These are phyloP conservation scores for Drosophila picticornis DNA, from an alignment of 2,888 invertebrate species.

Conservation along the genomic window DNA sequence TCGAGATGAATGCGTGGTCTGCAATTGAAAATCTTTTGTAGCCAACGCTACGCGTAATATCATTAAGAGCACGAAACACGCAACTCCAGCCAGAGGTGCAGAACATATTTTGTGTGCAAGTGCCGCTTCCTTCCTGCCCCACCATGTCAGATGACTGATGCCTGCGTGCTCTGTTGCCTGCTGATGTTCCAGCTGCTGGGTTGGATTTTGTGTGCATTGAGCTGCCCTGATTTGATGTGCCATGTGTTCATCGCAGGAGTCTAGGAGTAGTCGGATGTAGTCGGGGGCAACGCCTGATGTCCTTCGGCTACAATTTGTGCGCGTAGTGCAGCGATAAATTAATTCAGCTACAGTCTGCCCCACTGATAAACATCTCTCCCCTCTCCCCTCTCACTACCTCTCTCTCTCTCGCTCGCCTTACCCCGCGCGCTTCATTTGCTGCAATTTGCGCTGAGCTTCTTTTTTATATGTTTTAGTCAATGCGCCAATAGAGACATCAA, in stretches of 20 bases:
- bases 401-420: neutral
- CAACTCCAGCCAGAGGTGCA: constrained; percentile 71
- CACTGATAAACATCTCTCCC: constrained; percentile 62
- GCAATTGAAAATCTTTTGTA: constrained; percentile 67
- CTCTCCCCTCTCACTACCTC: neutral
- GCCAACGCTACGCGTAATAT: constrained; percentile 48
- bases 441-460: constrained; percentile 65
- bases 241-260: constrained; percentile 27
- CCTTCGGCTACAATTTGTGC: constrained; percentile 84
- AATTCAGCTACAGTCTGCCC: constrained; percentile 48
- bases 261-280: constrained; percentile 10
- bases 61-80: constrained; percentile 51
- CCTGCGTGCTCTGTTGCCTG: constrained; percentile 29
- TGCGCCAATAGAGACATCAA: constrained; percentile 78
- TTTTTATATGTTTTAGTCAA: constrained; percentile 53
- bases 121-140: constrained; percentile 59
- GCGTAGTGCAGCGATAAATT: constrained; percentile 84
- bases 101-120: constrained; percentile 70
- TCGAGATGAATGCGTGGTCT: constrained; percentile 27
- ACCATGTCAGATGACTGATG: constrained; percentile 45
- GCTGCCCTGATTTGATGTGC: constrained; percentile 43
- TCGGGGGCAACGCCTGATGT: constrained; percentile 57
- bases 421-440: constrained; percentile 18
- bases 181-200: neutral
- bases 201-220: constrained; percentile 22